Conservation (phyloP, 1,140 invertebrate genomes). For the Octopus sinensis region DNA sequence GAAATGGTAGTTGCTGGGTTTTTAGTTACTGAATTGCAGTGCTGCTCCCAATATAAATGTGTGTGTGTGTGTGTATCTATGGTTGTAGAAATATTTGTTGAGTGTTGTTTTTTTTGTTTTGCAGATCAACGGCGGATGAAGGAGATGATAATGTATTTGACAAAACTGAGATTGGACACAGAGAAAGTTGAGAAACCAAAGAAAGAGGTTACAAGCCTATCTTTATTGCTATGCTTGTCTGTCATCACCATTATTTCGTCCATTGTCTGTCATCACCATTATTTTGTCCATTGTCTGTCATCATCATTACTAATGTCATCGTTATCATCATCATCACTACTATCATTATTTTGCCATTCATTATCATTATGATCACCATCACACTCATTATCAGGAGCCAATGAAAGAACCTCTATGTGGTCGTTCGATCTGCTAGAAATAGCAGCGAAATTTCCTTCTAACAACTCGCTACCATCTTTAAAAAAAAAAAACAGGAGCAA, state of each 20-base stretch:
- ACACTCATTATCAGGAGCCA: not conserved
- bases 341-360: not conserved
- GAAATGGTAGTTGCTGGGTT: not conserved
- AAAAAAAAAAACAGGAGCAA: too few relatives aligned
- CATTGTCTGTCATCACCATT: not conserved
- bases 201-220: constrained; percentile 45
- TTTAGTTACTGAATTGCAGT: not conserved
- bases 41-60: not conserved
- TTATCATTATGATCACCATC: not conserved
- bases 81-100: not conserved
- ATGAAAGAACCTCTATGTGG: too few relatives aligned
- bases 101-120: constrained; percentile 19
- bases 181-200: constrained; percentile 52
- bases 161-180: constrained; percentile 45
- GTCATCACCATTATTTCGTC: not conserved
- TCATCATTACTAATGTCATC: not conserved
- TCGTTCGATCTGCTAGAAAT: too few relatives aligned
- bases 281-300: not conserved
- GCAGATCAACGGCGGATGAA: constrained; percentile 52
- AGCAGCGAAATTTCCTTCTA: too few relatives aligned
- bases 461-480: too few relatives aligned
- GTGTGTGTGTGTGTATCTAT: not conserved
- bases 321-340: not conserved
- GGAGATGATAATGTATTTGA: constrained; percentile 50
- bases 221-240: not conserved